phyloP scores from a whole-genome alignment of 2,797 vertebrate genomes.

The Myoxocephalus aenaeus region DNA sequence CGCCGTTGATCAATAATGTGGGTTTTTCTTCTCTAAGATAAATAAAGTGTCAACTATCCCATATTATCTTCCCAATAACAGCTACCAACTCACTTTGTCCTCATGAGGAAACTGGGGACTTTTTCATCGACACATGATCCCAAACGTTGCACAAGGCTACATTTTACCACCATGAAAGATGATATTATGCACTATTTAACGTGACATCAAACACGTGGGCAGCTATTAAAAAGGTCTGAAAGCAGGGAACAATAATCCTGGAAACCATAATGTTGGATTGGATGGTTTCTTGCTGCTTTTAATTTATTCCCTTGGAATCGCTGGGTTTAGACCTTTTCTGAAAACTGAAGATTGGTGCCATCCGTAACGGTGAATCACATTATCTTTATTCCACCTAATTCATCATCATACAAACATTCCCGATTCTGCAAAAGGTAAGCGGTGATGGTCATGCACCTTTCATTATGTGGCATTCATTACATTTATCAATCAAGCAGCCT shows the following conservation, averaged over 20 bases:
- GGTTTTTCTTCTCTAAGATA: neutral
- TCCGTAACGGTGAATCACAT: conserved; percentile 42
- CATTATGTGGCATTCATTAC: conserved; percentile 56
- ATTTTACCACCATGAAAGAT: neutral
- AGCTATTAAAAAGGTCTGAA: neutral
- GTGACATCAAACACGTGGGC: neutral
- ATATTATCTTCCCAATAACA: neutral
- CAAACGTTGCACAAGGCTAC: neutral
- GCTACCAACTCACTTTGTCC: neutral
- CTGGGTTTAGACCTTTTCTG: neutral
- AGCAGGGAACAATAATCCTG: neutral
- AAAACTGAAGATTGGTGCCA: conserved; percentile 24
- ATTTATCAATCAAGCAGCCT: conserved; percentile 43
- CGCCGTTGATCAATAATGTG: neutral
- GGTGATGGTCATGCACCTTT: conserved; percentile 50
- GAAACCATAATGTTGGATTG: no score
- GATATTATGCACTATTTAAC: neutral
- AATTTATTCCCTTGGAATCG: neutral
- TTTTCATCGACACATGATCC: neutral
- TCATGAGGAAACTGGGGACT: neutral
- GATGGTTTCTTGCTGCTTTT: neutral
- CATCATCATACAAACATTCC: conserved; percentile 42
- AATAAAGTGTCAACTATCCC: neutral
- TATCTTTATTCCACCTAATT: conserved; percentile 42
- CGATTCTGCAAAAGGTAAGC: conserved; percentile 33